Conservation (phyloP, 2,797 vertebrate genomes). For the Dermochelys coriacea region DNA sequence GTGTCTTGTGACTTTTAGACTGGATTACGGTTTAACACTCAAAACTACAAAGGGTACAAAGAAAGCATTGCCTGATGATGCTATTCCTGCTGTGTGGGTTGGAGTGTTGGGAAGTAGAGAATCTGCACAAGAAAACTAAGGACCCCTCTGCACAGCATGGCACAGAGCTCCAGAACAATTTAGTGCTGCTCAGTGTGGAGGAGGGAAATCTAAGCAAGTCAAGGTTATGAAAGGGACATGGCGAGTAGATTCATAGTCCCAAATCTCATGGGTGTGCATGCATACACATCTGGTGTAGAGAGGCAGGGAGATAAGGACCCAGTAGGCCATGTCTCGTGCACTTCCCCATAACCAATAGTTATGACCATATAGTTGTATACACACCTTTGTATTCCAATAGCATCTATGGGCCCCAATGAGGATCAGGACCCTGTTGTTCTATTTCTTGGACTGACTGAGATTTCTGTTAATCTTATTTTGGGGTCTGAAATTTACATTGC, state of each 20-base stretch:
- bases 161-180: neutral
- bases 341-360: neutral
- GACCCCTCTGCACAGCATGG: neutral
- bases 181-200: neutral
- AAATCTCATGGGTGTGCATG: neutral
- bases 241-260: neutral
- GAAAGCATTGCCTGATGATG: neutral
- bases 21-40: neutral
- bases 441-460: neutral
- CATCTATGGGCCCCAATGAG: neutral
- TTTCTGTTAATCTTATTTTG: neutral
- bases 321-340: neutral
- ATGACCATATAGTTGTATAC: neutral
- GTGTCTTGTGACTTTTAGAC: neutral
- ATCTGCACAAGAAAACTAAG: neutral
- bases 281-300: neutral
- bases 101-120: neutral
- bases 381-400: neutral
- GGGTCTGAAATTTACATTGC: neutral
- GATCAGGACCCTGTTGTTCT: neutral
- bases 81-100: neutral
- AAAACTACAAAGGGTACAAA: neutral
- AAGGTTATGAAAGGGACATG: neutral
- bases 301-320: neutral
- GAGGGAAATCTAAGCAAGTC: neutral